phyloP scores from a whole-genome alignment of 2,888 invertebrate genomes.

The Amblyjoppa proteus region DNA sequence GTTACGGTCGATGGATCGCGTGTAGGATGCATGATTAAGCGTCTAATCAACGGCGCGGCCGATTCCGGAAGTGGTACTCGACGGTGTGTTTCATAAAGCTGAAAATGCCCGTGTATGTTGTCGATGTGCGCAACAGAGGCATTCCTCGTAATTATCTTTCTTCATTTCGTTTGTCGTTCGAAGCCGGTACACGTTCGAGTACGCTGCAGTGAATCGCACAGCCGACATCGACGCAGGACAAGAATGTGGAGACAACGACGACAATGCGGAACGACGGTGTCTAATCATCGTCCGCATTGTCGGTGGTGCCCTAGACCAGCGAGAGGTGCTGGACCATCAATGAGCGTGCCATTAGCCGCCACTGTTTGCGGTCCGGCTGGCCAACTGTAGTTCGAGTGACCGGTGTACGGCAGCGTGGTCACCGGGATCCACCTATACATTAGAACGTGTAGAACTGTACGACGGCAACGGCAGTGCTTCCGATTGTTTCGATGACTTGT shows the following conservation, averaged over 20 bases:
- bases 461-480: conserved; percentile 5
- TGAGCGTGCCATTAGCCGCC: conserved; percentile 78
- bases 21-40: conserved; percentile 15
- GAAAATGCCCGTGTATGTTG: conserved; percentile 28
- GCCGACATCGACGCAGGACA: conserved; percentile 37
- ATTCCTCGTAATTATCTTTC: conserved; percentile 54
- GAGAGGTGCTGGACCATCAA: conserved; percentile 71
- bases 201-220: conserved; percentile 24
- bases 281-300: conserved; percentile 80
- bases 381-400: conserved; percentile 47
- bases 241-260: conserved; percentile 33
- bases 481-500: conserved; percentile 59
- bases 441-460: not conserved
- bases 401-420: conserved; percentile 32
- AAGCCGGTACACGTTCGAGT: conserved; percentile 51
- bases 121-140: conserved; percentile 26
- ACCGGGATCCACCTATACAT: conserved; percentile 21
- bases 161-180: conserved; percentile 40
- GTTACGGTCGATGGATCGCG: conserved; percentile 7
- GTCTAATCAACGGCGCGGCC: conserved; percentile 11
- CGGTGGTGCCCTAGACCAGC: conserved; percentile 63
- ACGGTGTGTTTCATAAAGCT: conserved; percentile 31
- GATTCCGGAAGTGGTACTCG: conserved; percentile 25
- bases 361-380: conserved; percentile 73
- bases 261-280: conserved; percentile 72